Evolutionary conservation across 1,140 invertebrate species (phyloP).

Genomic region (Sarcophaga bullata): DNA sequence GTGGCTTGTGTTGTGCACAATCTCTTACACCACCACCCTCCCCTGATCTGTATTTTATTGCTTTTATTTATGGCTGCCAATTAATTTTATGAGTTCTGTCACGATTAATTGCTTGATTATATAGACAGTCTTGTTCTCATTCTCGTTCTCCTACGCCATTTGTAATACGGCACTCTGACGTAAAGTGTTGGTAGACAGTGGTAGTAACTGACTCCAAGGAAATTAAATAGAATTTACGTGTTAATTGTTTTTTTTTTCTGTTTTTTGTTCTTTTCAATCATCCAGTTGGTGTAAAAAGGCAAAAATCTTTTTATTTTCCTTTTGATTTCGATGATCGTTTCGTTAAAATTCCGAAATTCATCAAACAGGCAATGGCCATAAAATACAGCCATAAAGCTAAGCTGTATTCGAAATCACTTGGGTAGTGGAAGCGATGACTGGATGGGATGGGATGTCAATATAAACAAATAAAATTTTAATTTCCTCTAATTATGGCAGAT

Average conservation of each 20-base stretch:
- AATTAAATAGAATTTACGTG: neutral
- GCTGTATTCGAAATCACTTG: too few relatives aligned
- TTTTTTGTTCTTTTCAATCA: neutral
- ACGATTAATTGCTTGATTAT: neutral
- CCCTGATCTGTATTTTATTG: neutral
- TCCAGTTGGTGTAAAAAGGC: too few relatives aligned
- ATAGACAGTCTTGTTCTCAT: neutral
- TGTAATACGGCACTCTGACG: neutral
- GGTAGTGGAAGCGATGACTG: too few relatives aligned
- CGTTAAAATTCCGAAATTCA: too few relatives aligned
- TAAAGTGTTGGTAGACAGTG: neutral
- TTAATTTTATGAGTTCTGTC: slow-evolving; percentile 5
- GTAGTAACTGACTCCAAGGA: neutral
- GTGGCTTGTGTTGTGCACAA: neutral
- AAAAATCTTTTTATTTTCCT: too few relatives aligned
- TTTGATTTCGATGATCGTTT: too few relatives aligned
- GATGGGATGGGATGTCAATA: too few relatives aligned
- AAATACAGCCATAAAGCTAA: too few relatives aligned
- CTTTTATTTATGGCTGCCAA: slow-evolving; percentile 5
- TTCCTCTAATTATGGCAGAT: too few relatives aligned
- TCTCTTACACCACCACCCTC: neutral
- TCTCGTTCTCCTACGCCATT: neutral
- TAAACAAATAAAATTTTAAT: too few relatives aligned
- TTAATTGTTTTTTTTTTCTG: neutral
- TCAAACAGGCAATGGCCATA: too few relatives aligned